These are phyloP conservation scores for Carlito syrichta DNA, from an alignment of 2,113 vertebrate genomes.

Conservation along the genomic window DNA sequence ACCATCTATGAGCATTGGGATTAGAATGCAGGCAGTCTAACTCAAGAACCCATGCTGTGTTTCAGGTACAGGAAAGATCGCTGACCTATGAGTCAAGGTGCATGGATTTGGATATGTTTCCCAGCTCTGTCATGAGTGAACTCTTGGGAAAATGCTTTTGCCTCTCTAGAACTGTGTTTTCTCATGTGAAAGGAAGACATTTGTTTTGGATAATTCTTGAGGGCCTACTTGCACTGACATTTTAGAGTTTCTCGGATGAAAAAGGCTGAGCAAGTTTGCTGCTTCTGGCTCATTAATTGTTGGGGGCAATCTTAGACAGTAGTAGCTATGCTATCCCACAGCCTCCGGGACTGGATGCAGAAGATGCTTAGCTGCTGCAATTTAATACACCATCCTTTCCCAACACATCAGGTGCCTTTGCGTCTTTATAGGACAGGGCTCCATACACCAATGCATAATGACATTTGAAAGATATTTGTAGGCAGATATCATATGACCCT, in stretches of 20 bases:
- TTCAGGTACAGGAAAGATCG: neutral
- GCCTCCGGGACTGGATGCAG: neutral
- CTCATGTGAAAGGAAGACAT: neutral
- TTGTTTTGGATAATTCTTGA: neutral
- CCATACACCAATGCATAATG: neutral
- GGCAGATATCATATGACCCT: neutral
- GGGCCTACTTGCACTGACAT: neutral
- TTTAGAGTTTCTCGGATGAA: slow-evolving; percentile 14
- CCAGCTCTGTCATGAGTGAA: neutral
- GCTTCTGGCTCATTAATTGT: neutral
- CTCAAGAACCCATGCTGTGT: neutral
- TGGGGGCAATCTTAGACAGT: neutral
- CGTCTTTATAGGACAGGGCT: neutral
- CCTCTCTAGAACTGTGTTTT: neutral
- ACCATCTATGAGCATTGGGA: too few species aligned
- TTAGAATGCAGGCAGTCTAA: neutral
- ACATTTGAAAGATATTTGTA: slow-evolving; percentile 40
- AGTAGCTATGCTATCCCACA: neutral
- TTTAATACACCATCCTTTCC: neutral
- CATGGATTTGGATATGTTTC: neutral
- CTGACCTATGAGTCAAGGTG: neutral
- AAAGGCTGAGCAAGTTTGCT: neutral
- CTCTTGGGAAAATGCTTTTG: neutral
- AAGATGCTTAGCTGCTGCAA: neutral
- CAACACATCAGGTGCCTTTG: neutral